Base-by-base conservation (phyloP, 2,797 vertebrate species). In the Botia kubotai region DNA sequence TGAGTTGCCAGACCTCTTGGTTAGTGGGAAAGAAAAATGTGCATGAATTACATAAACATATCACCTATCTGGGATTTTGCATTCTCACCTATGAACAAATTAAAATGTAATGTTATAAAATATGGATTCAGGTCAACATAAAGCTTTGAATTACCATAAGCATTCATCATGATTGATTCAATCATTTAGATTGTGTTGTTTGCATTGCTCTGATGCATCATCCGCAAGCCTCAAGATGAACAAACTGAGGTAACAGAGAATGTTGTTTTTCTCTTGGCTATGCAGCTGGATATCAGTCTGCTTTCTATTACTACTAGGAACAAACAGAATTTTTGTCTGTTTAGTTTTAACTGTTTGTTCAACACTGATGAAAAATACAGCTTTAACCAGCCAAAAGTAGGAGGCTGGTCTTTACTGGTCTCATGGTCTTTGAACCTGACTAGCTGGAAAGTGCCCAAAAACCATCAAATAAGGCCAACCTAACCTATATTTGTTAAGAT, bases 201-300 rank as follows among this genome's bases (percentile, higher is more conserved):
- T 91, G 83, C 89, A 89, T 91, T 84, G 86, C 86, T 91, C 82
- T 91, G 90, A 92, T 93, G 89, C 91, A 85, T 86, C 90, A 86
- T 78, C 87, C 91, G 89, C 89, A 21, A 39, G 92, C 43, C 43
- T 26, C 23, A 26, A 90, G 90, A 91, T 75, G 43, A n/a, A 73
- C 67, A 81, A 69, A 76, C 75, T 76, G 60, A 80, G 76, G 55
- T 36, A 26, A 29, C 23, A 84, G 13, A 75, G 76, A 81, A 57
- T 17, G 68, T 48, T 62, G 26, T 19, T 60, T 46, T 46, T 23
- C 55, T 16, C 50, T 52, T 55, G 69, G 50, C 33, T 72, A 57
- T 39, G 29, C 8, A 46, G 10, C 10, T 46, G 43, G 43, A 46
- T 10, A 46, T 46, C 10, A 10, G 10, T 46, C 10, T 46, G 10